Conservation (phyloP, 2,888 invertebrate species). For the Nephrotoma appendiculata region DNA sequence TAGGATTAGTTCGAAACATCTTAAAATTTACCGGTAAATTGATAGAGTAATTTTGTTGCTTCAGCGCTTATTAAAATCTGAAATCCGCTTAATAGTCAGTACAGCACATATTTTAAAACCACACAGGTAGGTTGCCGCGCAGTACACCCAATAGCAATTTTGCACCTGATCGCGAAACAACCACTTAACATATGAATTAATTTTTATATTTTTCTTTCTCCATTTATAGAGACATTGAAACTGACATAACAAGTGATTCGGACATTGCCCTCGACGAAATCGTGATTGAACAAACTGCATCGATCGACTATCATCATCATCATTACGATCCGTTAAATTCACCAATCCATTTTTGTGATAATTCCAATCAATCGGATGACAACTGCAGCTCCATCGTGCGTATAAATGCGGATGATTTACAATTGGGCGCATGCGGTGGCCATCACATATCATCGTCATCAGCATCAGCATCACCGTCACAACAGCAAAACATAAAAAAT, state of each 20-base stretch:
- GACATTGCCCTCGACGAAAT: constrained; percentile 32
- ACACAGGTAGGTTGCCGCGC: background rate
- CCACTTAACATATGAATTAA: background rate
- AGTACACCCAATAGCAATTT: background rate
- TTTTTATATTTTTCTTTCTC: background rate
- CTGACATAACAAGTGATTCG: constrained; percentile 32
- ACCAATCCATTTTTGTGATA: constrained; percentile 32
- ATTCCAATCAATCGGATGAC: constrained; percentile 28
- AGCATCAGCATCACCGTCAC: constrained; percentile 20
- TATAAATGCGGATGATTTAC: background rate
- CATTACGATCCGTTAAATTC: constrained; percentile 28
- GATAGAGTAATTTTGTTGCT: background rate
- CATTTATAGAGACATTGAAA: constrained; percentile 29
- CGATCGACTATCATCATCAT: constrained; percentile 18
- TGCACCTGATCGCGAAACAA: background rate
- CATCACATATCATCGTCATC: constrained; percentile 11
- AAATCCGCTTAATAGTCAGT: background rate
- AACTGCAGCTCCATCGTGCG: constrained; percentile 17
- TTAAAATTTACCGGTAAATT: too few relatives aligned
- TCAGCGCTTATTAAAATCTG: background rate
- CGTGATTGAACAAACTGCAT: constrained; percentile 23
- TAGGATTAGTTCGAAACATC: too few relatives aligned
- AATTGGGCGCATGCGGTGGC: background rate
- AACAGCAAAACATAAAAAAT: constrained; percentile 31
- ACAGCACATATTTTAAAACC: background rate